Percentiles rank a stretch among this genome's conserved stretches.
Evolutionary conservation across 2,888 invertebrate species (phyloP).

Genomic region (Ariolimax columbianus): DNA sequence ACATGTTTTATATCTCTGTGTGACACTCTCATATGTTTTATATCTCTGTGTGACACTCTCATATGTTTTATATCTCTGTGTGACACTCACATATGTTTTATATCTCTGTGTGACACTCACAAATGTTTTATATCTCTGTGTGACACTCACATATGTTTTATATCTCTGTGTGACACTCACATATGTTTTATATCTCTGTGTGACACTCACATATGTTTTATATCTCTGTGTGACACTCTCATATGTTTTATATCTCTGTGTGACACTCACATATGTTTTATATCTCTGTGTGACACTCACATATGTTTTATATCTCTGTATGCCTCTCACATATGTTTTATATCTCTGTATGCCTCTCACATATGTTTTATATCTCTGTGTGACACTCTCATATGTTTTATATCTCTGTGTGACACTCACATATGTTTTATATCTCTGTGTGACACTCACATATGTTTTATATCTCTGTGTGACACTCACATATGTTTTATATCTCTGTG

Average conservation of each 20-base stretch:
- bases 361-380: no score
- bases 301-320: no score
- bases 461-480: background rate
- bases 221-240: no score
- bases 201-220: background rate
- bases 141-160: background rate
- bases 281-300: background rate
- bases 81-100: background rate
- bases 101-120: background rate
- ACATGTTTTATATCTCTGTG: background rate
- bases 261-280: background rate
- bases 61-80: background rate
- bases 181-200: no score
- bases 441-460: background rate
- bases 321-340: no score
- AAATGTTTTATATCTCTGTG: background rate
- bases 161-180: background rate
- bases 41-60: background rate
- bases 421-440: no score
- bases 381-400: no score
- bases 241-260: background rate
- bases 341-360: no score
- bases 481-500: background rate
- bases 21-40: background rate
- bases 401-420: no score